Percentiles rank a stretch among this genome's conserved stretches.
Conservation (phyloP, 2,113 vertebrate genomes). For the Nyctereutes procyonoides region DNA sequence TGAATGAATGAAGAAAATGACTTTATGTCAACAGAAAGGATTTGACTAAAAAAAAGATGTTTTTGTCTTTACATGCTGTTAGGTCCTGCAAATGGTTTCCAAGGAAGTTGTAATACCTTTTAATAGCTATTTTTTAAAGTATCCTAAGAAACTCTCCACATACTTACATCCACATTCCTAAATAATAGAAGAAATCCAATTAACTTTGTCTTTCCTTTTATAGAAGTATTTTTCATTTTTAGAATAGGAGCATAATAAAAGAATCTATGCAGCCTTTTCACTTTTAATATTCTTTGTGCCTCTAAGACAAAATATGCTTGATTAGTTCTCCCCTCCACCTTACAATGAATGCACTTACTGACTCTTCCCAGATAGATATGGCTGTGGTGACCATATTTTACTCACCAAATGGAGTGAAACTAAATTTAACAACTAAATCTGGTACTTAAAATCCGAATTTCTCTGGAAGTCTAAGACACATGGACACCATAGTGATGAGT, state of each 20-base stretch:
- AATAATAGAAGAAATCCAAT: conserved; percentile 70
- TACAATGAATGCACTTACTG: conserved; percentile 49
- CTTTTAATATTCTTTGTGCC: conserved; percentile 63
- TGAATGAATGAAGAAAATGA: neutral
- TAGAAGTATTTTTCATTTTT: conserved; percentile 59
- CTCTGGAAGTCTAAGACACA: conserved; percentile 16
- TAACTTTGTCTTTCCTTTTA: conserved; percentile 68
- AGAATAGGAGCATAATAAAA: conserved; percentile 65
- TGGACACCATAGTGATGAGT: neutral
- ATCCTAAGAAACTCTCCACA: conserved; percentile 45
- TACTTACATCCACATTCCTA: conserved; percentile 27
- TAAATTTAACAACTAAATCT: conserved; percentile 43
- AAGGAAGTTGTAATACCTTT: conserved; percentile 56
- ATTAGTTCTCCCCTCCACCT: conserved; percentile 42
- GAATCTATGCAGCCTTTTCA: conserved; percentile 40
- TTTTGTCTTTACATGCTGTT: conserved; percentile 8
- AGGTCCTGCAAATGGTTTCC: conserved; percentile 32
- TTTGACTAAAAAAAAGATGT: conserved; percentile 23
- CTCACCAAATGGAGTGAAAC: conserved; percentile 54
- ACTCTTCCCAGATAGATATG: conserved; percentile 2
- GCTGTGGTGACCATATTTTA: conserved; percentile 16
- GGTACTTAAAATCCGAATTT: conserved; percentile 61
- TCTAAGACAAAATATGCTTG: conserved; percentile 59
- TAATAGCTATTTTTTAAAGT: conserved; percentile 65
- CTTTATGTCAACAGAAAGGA: conserved; percentile 45